phyloP scores from a whole-genome alignment of 1,140 invertebrate genomes.

The Drosophila erecta region DNA sequence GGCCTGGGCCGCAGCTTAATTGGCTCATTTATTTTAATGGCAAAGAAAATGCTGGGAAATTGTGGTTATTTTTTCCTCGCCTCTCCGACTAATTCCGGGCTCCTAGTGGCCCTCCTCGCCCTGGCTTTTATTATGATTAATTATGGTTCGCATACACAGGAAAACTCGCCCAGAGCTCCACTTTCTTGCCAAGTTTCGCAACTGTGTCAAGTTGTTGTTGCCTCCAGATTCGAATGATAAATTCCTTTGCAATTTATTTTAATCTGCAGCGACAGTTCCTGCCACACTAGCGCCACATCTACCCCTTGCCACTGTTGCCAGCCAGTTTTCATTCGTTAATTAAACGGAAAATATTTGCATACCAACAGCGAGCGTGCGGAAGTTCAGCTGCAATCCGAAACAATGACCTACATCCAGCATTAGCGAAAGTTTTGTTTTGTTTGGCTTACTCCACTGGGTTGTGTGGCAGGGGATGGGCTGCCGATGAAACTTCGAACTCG shows the following conservation, averaged over 20 bases:
- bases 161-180: constrained; percentile 70
- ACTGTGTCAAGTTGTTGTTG: constrained; percentile 71
- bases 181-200: constrained; percentile 74
- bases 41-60: constrained; percentile 76
- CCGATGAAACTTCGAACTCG: constrained; percentile 5
- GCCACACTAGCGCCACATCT: constrained; percentile 6
- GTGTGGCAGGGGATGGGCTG: background rate
- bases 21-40: constrained; percentile 83
- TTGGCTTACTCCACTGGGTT: background rate
- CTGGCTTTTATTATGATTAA: constrained; percentile 79
- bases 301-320: constrained; percentile 2
- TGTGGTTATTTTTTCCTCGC: constrained; percentile 55
- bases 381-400: constrained; percentile 65
- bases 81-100: constrained; percentile 16
- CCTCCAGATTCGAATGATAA: constrained; percentile 71
- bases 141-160: constrained; percentile 55
- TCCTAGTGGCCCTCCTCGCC: constrained; percentile 27
- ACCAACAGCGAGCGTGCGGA: constrained; percentile 14
- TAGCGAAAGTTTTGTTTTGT: constrained; percentile 63
- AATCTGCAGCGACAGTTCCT: constrained; percentile 68
- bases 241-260: constrained; percentile 81
- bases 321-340: constrained; percentile 76
- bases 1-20: constrained; percentile 60
- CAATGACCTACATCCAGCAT: constrained; percentile 69
- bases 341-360: constrained; percentile 82